phyloP scores from a whole-genome alignment of 37 sponge, comb jelly and placozoan genomes.

The Theonella swinhoei region DNA sequence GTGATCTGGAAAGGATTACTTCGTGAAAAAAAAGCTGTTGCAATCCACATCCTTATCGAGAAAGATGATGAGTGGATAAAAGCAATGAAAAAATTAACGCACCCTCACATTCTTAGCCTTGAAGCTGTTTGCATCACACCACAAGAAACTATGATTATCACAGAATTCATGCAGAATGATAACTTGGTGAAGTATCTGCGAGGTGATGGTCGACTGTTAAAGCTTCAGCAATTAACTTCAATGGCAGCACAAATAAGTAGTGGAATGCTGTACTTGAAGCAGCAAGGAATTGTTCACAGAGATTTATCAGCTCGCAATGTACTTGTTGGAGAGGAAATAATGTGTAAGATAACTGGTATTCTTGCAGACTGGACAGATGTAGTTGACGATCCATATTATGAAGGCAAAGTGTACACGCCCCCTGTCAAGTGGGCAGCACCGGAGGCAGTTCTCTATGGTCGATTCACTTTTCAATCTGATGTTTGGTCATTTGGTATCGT shows the following conservation, averaged over 20 bases:
- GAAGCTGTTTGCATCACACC: slow-evolving; percentile 56
- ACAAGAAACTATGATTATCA: slow-evolving; percentile 48
- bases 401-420: neutral
- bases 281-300: neutral
- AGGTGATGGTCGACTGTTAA: neutral
- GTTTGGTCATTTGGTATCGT: slow-evolving; percentile 88
- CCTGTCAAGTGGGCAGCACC: slow-evolving; percentile 75
- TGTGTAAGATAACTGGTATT: slow-evolving; percentile 55
- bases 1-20: neutral
- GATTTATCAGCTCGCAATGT: slow-evolving; percentile 31
- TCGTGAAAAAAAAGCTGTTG: neutral
- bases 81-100: slow-evolving; percentile 56
- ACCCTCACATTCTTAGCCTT: slow-evolving; percentile 45
- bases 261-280: slow-evolving; percentile 31
- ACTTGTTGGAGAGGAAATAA: neutral
- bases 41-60: neutral
- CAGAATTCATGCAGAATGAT: slow-evolving; percentile 59
- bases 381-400: no score
- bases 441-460: slow-evolving; percentile 47
- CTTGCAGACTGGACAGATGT: neutral
- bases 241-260: slow-evolving; percentile 27
- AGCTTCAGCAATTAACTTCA: slow-evolving; percentile 12
- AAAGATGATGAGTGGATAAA: neutral
- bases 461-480: slow-evolving; percentile 78
- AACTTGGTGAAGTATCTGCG: slow-evolving; percentile 46